Conservation (phyloP, 2,888 invertebrate genomes). For the Xanthia togata region DNA sequence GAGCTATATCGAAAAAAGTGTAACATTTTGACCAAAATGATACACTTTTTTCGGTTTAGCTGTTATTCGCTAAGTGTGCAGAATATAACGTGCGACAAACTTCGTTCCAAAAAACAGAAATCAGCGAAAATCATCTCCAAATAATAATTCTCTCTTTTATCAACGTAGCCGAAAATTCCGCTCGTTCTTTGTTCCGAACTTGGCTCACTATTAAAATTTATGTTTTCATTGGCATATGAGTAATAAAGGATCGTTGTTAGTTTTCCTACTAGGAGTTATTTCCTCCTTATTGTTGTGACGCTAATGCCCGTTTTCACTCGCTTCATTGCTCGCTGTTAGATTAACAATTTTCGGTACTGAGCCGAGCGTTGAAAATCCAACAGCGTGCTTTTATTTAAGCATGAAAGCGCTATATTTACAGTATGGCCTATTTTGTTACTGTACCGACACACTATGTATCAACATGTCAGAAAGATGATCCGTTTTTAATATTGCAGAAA, state of each 20-base stretch:
- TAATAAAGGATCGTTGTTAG: not conserved
- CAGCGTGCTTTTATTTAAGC: not conserved
- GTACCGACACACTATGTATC: not conserved
- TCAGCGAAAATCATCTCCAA: too few species aligned
- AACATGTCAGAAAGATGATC: not conserved
- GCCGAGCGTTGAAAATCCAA: not conserved
- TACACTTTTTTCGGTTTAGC: too few species aligned
- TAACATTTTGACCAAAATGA: too few species aligned
- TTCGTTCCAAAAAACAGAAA: too few species aligned
- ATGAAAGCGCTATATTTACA: not conserved
- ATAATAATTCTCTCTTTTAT: not conserved
- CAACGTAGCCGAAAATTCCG: not conserved
- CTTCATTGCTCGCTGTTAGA: not conserved
- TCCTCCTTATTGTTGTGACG: slow-evolving; percentile 5
- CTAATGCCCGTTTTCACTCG: not conserved
- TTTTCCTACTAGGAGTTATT: slow-evolving; percentile 12
- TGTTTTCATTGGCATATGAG: not conserved
- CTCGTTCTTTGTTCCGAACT: not conserved
- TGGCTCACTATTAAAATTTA: slow-evolving; percentile 3
- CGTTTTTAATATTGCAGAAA: too few species aligned
- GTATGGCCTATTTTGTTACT: not conserved
- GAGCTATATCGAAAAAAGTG: too few species aligned
- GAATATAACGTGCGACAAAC: too few species aligned
- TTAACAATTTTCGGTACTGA: not conserved
- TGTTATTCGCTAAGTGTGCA: too few species aligned